A percentile compares a stretch with the other conserved stretches of the same genome.
Conservation (phyloP, 2,797 vertebrate species). For the Sitta carolinensis region DNA sequence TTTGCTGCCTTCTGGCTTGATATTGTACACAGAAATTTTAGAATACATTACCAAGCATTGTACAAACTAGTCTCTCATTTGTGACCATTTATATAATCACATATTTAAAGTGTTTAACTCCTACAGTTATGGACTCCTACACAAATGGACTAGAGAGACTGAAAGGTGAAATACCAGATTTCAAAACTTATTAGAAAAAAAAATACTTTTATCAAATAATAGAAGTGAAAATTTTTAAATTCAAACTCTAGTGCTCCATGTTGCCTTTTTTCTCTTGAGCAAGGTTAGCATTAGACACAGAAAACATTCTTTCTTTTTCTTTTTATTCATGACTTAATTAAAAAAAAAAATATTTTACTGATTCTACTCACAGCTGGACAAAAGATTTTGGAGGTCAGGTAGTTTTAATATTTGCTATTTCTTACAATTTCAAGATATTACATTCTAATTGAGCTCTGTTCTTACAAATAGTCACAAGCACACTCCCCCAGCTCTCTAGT, state of each 20-base stretch:
- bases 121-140: not conserved
- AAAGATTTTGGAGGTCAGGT: not conserved
- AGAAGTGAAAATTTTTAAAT: not conserved
- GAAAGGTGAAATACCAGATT: not conserved
- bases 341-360: not conserved
- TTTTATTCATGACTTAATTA: not conserved
- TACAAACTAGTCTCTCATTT: not conserved
- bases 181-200: not conserved
- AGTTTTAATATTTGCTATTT: not conserved
- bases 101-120: not conserved
- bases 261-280: not conserved
- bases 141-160: not conserved
- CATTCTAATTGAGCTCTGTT: not conserved
- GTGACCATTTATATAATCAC: not conserved
- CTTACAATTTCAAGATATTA: not conserved
- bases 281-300: not conserved
- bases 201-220: not conserved
- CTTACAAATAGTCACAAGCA: not conserved
- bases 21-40: not conserved
- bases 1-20: not conserved
- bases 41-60: not conserved
- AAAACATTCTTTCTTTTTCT: not conserved
- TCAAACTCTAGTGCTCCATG: not conserved
- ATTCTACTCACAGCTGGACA: not conserved
- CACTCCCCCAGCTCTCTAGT: fast-evolving